These are phyloP conservation scores for Hippocampus abdominalis DNA, from an alignment of 2,113 vertebrate genomes.

Conservation along the genomic window DNA sequence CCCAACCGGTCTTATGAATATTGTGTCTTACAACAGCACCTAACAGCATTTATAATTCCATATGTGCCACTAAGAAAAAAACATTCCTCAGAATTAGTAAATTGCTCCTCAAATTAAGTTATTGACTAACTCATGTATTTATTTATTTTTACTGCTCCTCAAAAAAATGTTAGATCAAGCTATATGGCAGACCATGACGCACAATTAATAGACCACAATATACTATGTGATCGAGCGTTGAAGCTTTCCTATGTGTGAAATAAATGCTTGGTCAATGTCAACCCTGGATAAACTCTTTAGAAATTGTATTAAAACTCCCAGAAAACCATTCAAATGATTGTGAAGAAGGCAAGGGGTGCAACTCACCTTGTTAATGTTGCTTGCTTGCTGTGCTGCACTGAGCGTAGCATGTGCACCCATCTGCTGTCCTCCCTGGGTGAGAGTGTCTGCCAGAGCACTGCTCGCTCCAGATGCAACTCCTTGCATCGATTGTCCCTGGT, in stretches of 20 bases:
- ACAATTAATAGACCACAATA: too few species aligned
- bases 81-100: too few species aligned
- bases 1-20: too few species aligned
- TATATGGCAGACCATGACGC: too few species aligned
- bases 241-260: neutral
- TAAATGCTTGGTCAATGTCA: neutral
- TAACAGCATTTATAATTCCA: too few species aligned
- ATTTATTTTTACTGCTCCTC: too few species aligned
- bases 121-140: too few species aligned
- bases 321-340: neutral
- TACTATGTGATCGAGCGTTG: neutral
- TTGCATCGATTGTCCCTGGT: constrained; percentile 79
- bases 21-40: too few species aligned
- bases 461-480: constrained; percentile 67
- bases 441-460: constrained; percentile 90
- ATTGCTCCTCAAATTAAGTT: too few species aligned
- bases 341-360: neutral
- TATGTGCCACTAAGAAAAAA: too few species aligned
- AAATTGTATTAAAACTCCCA: neutral
- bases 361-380: constrained; percentile 92
- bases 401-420: constrained; percentile 82
- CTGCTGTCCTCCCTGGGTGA: constrained; percentile 88
- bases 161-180: too few species aligned
- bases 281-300: neutral
- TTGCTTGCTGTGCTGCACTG: constrained; percentile 79